Percentiles rank a stretch among this genome's conserved stretches.
These are phyloP conservation scores for Heliocidaris erythrogramma DNA, from an alignment of 35 echinoderm and acorn worm species.

Conservation along the genomic window DNA sequence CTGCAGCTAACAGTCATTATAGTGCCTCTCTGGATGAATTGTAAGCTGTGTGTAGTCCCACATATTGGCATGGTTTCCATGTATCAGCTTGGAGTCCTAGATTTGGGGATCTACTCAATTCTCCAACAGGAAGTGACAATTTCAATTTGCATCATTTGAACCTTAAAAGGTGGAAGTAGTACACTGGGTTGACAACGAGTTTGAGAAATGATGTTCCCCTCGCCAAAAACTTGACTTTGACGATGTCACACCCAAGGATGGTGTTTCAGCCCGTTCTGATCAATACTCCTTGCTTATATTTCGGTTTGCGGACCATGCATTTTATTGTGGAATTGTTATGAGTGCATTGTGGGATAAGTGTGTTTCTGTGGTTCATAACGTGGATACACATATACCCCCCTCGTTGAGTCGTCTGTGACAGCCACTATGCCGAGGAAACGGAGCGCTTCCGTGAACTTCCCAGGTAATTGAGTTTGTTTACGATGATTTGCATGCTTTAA, in stretches of 20 bases:
- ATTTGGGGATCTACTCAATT: constrained; percentile 9
- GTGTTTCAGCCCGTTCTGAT: background rate
- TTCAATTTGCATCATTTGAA: background rate
- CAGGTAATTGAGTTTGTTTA: constrained; percentile 34
- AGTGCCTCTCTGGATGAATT: background rate
- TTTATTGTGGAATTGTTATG: background rate
- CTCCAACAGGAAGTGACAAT: background rate
- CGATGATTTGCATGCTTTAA: background rate
- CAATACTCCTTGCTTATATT: background rate
- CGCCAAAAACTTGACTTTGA: background rate
- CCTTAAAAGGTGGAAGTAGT: background rate
- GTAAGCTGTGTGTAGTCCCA: background rate
- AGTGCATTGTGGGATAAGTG: background rate
- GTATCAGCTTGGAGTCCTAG: constrained; percentile 6
- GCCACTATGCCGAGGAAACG: constrained; percentile 34
- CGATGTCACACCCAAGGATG: background rate
- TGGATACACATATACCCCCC: background rate
- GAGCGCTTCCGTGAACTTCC: constrained; percentile 41
- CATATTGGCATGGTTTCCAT: background rate
- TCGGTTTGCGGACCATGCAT: background rate
- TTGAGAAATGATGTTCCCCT: background rate
- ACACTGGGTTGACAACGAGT: background rate
- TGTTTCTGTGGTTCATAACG: background rate
- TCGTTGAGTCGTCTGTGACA: constrained; percentile 7
- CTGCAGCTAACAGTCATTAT: background rate